Base-by-base conservation (phyloP, 2,797 vertebrate species). In the Pipistrellus pipistrellus region DNA sequence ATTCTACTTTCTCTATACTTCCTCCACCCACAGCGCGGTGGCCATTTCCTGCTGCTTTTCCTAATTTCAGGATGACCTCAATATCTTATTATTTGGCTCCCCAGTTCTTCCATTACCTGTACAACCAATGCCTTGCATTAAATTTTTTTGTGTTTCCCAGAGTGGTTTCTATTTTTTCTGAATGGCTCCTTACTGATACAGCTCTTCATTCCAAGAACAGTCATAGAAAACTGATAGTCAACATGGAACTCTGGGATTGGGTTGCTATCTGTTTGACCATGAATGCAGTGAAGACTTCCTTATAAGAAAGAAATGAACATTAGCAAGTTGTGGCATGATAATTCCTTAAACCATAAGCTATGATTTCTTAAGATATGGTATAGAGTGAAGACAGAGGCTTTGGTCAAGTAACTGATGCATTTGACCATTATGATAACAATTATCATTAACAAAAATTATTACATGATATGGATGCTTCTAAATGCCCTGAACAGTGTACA, bases 371-470 rank as follows among this genome's bases (percentile, higher is more conserved):
- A 90, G 17, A 35, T 46, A 75, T 8, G 48, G 23, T 32, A 32
- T 4, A 66, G 62, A 14, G 27, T 73, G 35, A 95, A 88, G 17
- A 38, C 20, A 85, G 30, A 66, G 10, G 30, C 23, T 85, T 92
- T 87, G 71, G 35, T 78, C n/a, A 93, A 59, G 41, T 80, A 62
- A 90, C 57, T 48, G 32, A 72, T 87, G 15, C 38, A 68, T 27
- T 81, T 90, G 46, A 95, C 14, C 12, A 53, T 64, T 89, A 57
- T 6, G 32, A 46, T 62, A 95, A 86, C 30, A 90, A 87, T 57
- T 44, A 81, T 32, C 48, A 69, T 62, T 57, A 90, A 64, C 15
- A 95, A 88, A 53, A 73, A 62, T 89, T 59, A 68, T 59, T 71
- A 72, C 25, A 72, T 46, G 41, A 55, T 68, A 59, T 48, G 41